Conservation (phyloP, 2,113 vertebrate species). For the Notarius lentiginosus region DNA sequence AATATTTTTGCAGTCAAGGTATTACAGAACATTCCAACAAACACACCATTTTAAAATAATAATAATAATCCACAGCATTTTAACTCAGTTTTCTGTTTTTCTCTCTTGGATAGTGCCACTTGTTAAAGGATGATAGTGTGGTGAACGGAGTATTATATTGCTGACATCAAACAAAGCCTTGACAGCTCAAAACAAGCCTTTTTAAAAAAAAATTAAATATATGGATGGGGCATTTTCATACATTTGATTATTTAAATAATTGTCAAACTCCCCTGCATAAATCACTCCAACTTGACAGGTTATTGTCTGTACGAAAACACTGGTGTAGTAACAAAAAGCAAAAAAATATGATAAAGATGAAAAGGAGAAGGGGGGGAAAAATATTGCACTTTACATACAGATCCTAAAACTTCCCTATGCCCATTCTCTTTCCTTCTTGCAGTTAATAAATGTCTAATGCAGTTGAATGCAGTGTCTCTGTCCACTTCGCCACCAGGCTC, state of each 20-base stretch:
- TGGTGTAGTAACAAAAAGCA: slow-evolving; percentile 42
- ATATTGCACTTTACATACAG: slow-evolving; percentile 80
- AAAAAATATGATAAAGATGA: slow-evolving; percentile 14
- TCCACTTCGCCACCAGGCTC: slow-evolving; percentile 32
- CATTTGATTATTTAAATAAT: neutral
- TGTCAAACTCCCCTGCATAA: neutral
- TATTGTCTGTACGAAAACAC: slow-evolving; percentile 36
- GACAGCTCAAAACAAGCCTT: neutral
- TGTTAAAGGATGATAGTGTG: neutral
- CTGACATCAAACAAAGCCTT: neutral
- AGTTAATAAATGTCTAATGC: slow-evolving; percentile 34
- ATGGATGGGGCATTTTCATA: neutral
- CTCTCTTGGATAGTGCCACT: neutral
- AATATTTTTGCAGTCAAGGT: neutral
- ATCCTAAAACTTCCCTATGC: slow-evolving; percentile 61
- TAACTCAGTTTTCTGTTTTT: neutral
- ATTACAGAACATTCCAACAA: neutral
- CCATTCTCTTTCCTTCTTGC: slow-evolving; percentile 58
- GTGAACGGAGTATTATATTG: neutral
- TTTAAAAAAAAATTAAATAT: neutral
- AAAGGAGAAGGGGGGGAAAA: slow-evolving; percentile 49
- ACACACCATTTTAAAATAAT: neutral
- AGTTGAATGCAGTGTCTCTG: slow-evolving; percentile 33
- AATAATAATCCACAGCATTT: neutral
- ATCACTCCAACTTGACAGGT: slow-evolving; percentile 32